Conservation (phyloP, 2,888 invertebrate genomes). For the Pristionchus arcanus region DNA sequence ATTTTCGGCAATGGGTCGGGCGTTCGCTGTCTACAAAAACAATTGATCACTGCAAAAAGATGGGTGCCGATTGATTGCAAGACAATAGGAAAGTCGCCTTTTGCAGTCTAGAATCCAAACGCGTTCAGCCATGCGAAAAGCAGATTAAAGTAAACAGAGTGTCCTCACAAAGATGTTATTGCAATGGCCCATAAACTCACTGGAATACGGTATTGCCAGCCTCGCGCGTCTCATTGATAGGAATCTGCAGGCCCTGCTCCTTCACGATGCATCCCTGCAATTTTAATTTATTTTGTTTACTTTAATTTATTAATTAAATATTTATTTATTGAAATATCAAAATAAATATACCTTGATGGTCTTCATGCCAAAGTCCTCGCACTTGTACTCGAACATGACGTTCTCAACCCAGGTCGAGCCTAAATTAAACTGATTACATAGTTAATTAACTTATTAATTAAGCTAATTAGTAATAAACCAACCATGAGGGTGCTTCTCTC, state of each 20-base stretch:
- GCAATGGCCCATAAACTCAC: constrained; percentile 19
- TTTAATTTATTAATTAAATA: background rate
- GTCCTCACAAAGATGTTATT: too few species aligned
- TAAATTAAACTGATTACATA: constrained; percentile 11
- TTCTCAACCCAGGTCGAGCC: constrained; percentile 56
- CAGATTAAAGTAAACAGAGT: too few species aligned
- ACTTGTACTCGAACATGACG: constrained; percentile 56
- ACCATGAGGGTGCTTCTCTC: constrained; percentile 55
- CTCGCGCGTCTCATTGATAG: constrained; percentile 46
- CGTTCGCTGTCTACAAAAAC: background rate
- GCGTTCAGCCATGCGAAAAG: too few species aligned
- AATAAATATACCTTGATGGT: constrained; percentile 48
- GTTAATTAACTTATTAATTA: background rate
- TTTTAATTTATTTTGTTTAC: background rate
- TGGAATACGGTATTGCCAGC: constrained; percentile 53
- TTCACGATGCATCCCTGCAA: constrained; percentile 55
- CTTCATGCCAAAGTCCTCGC: constrained; percentile 54
- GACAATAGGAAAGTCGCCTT: too few species aligned
- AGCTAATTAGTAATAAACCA: background rate
- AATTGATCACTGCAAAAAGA: too few species aligned
- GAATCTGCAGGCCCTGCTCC: constrained; percentile 56
- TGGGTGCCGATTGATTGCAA: too few species aligned
- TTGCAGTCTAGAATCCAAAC: too few species aligned
- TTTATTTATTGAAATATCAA: background rate
- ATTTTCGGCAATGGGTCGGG: background rate